These are phyloP conservation scores for Caerostris extrusa DNA, from an alignment of 1,140 invertebrate genomes.

Conservation along the genomic window DNA sequence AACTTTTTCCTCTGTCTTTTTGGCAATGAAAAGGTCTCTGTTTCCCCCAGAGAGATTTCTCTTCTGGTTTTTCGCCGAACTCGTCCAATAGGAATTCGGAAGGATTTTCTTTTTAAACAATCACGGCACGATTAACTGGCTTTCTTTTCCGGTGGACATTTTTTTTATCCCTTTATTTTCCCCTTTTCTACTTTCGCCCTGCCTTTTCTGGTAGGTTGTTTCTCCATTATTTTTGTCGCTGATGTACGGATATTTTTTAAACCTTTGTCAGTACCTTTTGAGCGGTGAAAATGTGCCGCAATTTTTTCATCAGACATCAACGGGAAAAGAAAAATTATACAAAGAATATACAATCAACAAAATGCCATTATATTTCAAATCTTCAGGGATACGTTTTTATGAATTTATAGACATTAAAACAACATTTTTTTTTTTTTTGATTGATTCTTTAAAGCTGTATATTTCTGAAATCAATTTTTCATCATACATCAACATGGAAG, in stretches of 20 bases:
- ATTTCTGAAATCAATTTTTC: too few species aligned
- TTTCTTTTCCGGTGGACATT: slow-evolving; percentile 22
- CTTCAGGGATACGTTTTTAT: too few species aligned
- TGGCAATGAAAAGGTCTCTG: slow-evolving; percentile 53
- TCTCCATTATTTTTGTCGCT: neutral
- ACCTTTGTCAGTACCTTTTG: neutral
- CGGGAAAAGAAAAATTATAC: neutral
- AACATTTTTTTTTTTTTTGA: too few species aligned
- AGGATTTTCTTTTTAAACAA: slow-evolving; percentile 70
- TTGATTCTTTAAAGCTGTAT: too few species aligned
- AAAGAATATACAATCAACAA: too few species aligned
- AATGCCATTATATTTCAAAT: too few species aligned
- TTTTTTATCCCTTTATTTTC: neutral
- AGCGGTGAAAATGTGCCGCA: neutral
- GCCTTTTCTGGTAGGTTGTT: neutral
- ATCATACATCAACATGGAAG: too few species aligned
- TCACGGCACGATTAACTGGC: slow-evolving; percentile 59
- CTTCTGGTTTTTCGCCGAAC: slow-evolving; percentile 7
- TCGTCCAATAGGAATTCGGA: slow-evolving; percentile 44
- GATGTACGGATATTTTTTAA: slow-evolving; percentile 53
- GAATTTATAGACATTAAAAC: too few species aligned
- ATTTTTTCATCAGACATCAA: neutral
- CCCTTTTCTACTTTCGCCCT: neutral
- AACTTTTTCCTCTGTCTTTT: slow-evolving; percentile 70
- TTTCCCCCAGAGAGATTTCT: slow-evolving; percentile 44